These are phyloP conservation scores for Dasyurus viverrinus DNA, from an alignment of 2,113 vertebrate species.

Conservation along the genomic window DNA sequence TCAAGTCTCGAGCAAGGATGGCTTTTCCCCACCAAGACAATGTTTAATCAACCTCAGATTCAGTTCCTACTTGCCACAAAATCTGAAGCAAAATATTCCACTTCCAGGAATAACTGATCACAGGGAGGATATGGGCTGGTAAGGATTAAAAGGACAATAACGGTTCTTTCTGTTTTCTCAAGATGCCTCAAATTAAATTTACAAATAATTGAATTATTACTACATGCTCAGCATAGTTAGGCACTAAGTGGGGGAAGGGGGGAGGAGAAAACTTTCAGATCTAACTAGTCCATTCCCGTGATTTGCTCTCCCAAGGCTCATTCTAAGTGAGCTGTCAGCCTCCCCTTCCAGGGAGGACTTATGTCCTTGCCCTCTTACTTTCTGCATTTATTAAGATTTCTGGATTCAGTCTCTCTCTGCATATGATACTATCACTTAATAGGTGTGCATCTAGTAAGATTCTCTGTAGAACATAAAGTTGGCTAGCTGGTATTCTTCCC, in stretches of 20 bases:
- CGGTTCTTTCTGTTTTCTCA: neutral
- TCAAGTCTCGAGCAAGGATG: too few relatives aligned
- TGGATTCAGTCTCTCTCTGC: neutral
- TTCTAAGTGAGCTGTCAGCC: too few relatives aligned
- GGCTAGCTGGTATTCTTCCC: neutral
- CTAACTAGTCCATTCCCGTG: neutral
- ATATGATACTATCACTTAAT: neutral
- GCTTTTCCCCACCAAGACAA: neutral
- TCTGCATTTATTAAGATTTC: neutral
- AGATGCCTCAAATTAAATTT: neutral
- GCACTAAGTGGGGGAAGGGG: neutral
- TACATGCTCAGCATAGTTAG: neutral
- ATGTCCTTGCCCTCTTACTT: neutral
- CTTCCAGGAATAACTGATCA: neutral
- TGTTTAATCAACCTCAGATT: neutral
- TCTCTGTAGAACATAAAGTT: neutral
- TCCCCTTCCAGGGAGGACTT: neutral
- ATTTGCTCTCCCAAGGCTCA: neutral
- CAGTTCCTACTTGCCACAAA: neutral
- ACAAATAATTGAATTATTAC: neutral
- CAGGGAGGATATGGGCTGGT: neutral
- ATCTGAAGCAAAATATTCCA: neutral
- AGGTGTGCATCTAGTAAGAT: neutral
- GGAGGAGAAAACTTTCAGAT: neutral
- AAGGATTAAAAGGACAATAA: neutral